These are phyloP conservation scores for Hylaeus volcanicus DNA, from an alignment of 1,140 invertebrate species.

Conservation along the genomic window DNA sequence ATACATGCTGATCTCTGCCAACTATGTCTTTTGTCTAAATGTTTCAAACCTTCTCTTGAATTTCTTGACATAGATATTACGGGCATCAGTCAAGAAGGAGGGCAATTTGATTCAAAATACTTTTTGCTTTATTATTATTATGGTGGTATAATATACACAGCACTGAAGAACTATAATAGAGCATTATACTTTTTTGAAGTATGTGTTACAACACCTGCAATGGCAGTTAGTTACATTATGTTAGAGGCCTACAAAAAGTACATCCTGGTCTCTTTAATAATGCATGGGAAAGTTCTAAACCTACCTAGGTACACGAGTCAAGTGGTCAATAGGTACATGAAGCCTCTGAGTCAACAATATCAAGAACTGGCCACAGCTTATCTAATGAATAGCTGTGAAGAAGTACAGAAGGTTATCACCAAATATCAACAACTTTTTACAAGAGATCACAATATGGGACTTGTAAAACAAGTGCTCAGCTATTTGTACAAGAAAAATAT, in stretches of 20 bases:
- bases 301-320: slow-evolving; percentile 96
- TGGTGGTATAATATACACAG: slow-evolving; percentile 97
- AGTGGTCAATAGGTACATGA: slow-evolving; percentile 89
- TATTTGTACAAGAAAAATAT: slow-evolving; percentile 98
- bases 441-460: slow-evolving; percentile 92
- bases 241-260: slow-evolving; percentile 98
- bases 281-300: slow-evolving; percentile 90
- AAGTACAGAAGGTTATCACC: slow-evolving; percentile 85
- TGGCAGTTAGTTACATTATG: slow-evolving; percentile 97
- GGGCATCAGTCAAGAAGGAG: slow-evolving; percentile 92
- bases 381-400: slow-evolving; percentile 87
- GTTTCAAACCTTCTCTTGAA: slow-evolving; percentile 94
- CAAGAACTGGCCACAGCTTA: slow-evolving; percentile 93
- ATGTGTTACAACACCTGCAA: slow-evolving; percentile 94
- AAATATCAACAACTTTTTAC: slow-evolving; percentile 91
- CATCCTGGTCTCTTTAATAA: slow-evolving; percentile 93
- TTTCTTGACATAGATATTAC: slow-evolving; percentile 95
- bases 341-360: slow-evolving; percentile 95
- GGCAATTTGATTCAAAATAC: slow-evolving; percentile 94
- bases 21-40: slow-evolving; percentile 94
- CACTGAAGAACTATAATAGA: slow-evolving; percentile 94
- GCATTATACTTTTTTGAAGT: slow-evolving; percentile 98
- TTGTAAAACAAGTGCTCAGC: slow-evolving; percentile 91
- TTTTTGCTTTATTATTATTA: slow-evolving; percentile 98
- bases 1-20: slow-evolving; percentile 97